Base-by-base conservation (phyloP, 1,140 invertebrate genomes). In the Listronotus oregonensis region DNA sequence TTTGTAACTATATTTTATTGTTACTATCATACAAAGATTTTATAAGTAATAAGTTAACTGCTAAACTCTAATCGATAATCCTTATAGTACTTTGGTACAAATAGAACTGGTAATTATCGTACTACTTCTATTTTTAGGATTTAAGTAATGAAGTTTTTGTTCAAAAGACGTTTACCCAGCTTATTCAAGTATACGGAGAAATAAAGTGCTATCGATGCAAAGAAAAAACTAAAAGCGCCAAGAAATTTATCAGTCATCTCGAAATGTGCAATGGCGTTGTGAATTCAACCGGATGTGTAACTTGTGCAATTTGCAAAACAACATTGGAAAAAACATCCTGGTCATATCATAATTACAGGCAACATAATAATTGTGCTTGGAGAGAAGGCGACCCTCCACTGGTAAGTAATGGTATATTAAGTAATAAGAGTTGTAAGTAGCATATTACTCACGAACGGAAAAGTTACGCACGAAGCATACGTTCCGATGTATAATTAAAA, bases 311-410 rank as follows among this genome's bases (percentile, higher is more conserved):
- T 18, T 77, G 75, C 50, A 70, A 74, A 34, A 46, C 17, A 12
- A 37, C 64, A 61, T 42, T 77, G 18, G 40, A 43, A 10, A 73
- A 71, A 60, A 52, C 14, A 12, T 12, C 43, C 9, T 77, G 75
- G 75, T 15, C 1, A 11, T 42, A 66, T 49, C 75, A 77, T 52
- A 74, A 73, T 47, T 67, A 71, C 32, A 66, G 54, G 44, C 40
- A 67, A 32, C 75, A 77, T 50, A 76, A 76, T 56, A 75, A 75
- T 69, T 71, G 75, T 31, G 69, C 74, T 9, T 77, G 75, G 74
- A 67, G 67, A 66, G 46, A 67, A 40, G 74, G 73, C 6, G 63
- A 64, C 37, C 42, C 49, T n/a, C 71, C 74, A 15, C 64, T 77
- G 61, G 73, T 75, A 74, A 70, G 65, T 18, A 31, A 43, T 27